These are phyloP conservation scores for Lasioglossum figueresi DNA, from an alignment of 2,888 invertebrate species.

Conservation along the genomic window DNA sequence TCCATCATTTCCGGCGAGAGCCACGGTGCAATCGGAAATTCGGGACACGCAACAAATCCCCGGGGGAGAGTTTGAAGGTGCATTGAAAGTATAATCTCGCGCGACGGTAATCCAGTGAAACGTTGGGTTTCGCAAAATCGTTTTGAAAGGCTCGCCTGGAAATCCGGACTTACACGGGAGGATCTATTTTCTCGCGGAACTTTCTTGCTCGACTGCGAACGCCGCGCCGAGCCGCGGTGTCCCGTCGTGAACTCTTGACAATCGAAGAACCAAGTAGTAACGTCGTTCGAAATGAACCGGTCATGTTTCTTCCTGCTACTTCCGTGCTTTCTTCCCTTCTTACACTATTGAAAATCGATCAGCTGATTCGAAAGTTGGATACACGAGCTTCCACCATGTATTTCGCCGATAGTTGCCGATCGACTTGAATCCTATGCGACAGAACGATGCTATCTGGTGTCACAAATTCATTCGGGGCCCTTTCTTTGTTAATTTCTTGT, in stretches of 20 bases:
- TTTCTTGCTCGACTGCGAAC: slow-evolving; percentile 20
- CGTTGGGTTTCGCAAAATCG: slow-evolving; percentile 45
- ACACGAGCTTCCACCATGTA: not conserved
- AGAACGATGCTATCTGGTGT: not conserved
- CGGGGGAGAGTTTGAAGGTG: slow-evolving; percentile 39
- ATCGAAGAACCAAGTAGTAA: slow-evolving; percentile 18
- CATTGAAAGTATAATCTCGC: slow-evolving; percentile 54
- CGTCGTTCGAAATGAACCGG: slow-evolving; percentile 22
- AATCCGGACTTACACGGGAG: slow-evolving; percentile 52
- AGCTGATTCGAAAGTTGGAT: not conserved
- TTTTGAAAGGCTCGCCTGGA: slow-evolving; percentile 39
- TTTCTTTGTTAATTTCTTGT: no score
- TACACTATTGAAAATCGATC: slow-evolving; percentile 35
- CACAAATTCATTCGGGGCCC: not conserved
- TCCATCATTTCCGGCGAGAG: not conserved
- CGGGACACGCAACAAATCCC: slow-evolving; percentile 41
- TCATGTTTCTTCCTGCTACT: not conserved
- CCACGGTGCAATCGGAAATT: slow-evolving; percentile 40
- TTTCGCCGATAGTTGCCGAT: not conserved
- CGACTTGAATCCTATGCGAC: not conserved
- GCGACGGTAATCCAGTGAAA: slow-evolving; percentile 58
- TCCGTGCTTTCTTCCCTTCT: not conserved
- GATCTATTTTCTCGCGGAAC: slow-evolving; percentile 42
- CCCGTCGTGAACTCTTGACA: slow-evolving; percentile 20
- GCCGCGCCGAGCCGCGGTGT: not conserved